Evolutionary conservation across 2,888 invertebrate genomes (phyloP), one percentile per base, ranked within the genome.

Genomic region (Pardosa pseudoannulata): DNA sequence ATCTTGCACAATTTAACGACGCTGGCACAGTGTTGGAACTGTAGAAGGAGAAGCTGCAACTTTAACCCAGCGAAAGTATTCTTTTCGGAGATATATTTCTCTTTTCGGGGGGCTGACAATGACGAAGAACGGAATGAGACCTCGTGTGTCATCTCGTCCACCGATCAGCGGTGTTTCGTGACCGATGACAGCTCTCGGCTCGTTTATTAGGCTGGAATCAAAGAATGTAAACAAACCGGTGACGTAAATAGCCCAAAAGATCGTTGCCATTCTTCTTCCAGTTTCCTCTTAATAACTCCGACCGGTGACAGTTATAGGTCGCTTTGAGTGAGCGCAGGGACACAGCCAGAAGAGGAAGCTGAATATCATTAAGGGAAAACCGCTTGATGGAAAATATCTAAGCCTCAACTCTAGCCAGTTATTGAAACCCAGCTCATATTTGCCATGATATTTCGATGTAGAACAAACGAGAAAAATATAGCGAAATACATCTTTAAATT

Each of bases 201-300:
- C 83, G 65, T 83, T 83, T 83, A 83, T 83, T 83, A 83, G 78
- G 72, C 32, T n/a, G n/a, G 31, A 32, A 67, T 32, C 32, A 67
- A 73, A 80, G 79, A 80, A 41, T 72, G 73, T 72, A 78, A 83
- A 78, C 83, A 83, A 32, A 19, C 29, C 68, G 50, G 29, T 70
- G 76, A 83, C 78, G 83, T 73, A 83, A 83, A 83, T 83, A 83
- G 70, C 56, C 36, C 32, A 32, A 36, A 31, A 29, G 32, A 67
- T 67, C 67, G 3, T 56, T 56, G 19, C 23, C 23, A 56, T 56
- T 56, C 19, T 56, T 56, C 56, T 56, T 19, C 23, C 6, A 5
- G 5, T 36, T 9, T 36, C 9, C 9, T 36, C 36, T 36, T 36
- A 23, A 23, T 56, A 46, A 46, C 9, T 2, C 2, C 2, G 2